Evolutionary conservation across 2,113 vertebrate genomes (phyloP), one percentile per base, ranked within the genome.

Genomic region (Pelecanus crispus): DNA sequence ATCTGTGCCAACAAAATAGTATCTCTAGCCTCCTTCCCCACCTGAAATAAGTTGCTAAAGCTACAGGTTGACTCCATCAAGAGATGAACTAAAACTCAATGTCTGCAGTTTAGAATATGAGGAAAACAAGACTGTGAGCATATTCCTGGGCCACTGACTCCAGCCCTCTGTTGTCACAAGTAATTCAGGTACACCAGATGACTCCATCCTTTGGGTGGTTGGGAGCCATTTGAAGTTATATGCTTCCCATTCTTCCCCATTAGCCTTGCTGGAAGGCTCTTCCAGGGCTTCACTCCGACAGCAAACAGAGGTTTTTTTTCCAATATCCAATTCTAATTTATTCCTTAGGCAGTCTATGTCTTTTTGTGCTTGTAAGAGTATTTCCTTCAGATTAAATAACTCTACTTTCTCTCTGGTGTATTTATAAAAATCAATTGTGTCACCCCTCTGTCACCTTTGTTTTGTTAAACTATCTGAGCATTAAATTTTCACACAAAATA

Each of bases 391-490:
- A 79, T 62, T 89, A 87, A 94, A 87, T 91, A 81, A 62, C 16
- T 88, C 12, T 68, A 11, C 52, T 71, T 90, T 89, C n/a, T 74
- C 68, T 91, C 63, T 59, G 29, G 67, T 78, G 34, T 80, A 50
- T 86, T 82, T 90, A 59, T 63, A 86, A 95, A 97, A 86, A 63
- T 78, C 65, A 66, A 7, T 86, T 71, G 52, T 7, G 6, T 84
- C 67, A 63, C 80, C 42, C 77, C 38, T 79, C 63, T 78, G 63
- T 80, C 79, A 91, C 52, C 65, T 91, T 73, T 86, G 56, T 87
- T 95, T 95, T 95, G 61, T 91, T 96, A 75, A 91, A 74, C 61
- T 92, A 78, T 50, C 55, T 79, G 40, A 85, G 29, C 36, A 72
- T 52, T 72, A 80, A 36, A 81, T 82, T 91, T 94, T 95, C 61